phyloP scores from a whole-genome alignment of 2,888 invertebrate species.

The Habroteleia sp. region DNA sequence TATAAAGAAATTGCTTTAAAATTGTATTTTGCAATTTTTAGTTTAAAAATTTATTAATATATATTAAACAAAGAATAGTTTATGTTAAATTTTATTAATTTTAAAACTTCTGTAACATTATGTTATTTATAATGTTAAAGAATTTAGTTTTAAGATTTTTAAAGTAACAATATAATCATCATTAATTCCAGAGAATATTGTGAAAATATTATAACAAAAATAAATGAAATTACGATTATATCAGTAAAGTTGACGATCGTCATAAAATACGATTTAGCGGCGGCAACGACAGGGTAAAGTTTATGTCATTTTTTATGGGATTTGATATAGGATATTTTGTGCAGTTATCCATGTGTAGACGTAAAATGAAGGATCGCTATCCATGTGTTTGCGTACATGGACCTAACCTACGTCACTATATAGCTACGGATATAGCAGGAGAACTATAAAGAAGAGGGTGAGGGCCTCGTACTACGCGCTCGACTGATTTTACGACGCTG shows the following conservation, averaged over 20 bases:
- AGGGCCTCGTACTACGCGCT: conserved; percentile 73
- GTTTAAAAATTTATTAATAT: too few species aligned
- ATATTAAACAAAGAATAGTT: too few species aligned
- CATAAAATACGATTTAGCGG: conserved; percentile 48
- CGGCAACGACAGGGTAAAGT: conserved; percentile 23
- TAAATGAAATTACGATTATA: conserved; percentile 44
- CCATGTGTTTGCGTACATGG: conserved; percentile 40
- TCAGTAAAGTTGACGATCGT: conserved; percentile 20
- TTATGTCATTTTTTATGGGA: conserved; percentile 52
- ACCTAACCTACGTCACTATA: conserved; percentile 63
- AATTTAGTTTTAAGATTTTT: too few species aligned
- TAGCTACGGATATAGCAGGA: conserved; percentile 37
- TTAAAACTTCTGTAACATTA: too few species aligned
- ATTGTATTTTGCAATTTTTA: too few species aligned
- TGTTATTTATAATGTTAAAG: too few species aligned
- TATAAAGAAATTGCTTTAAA: too few species aligned
- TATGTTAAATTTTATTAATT: too few species aligned
- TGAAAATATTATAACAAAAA: conserved; percentile 18
- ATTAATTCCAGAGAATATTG: not conserved
- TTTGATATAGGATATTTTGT: conserved; percentile 51
- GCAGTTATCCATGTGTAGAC: conserved; percentile 40
- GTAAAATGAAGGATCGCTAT: conserved; percentile 34
- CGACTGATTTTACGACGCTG: conserved; percentile 79
- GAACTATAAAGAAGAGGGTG: conserved; percentile 25
- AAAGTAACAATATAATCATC: not conserved